Percentiles rank a stretch among this genome's conserved stretches.
Conservation (phyloP, 2,113 vertebrate species). For the Uropsilus gracilis region DNA sequence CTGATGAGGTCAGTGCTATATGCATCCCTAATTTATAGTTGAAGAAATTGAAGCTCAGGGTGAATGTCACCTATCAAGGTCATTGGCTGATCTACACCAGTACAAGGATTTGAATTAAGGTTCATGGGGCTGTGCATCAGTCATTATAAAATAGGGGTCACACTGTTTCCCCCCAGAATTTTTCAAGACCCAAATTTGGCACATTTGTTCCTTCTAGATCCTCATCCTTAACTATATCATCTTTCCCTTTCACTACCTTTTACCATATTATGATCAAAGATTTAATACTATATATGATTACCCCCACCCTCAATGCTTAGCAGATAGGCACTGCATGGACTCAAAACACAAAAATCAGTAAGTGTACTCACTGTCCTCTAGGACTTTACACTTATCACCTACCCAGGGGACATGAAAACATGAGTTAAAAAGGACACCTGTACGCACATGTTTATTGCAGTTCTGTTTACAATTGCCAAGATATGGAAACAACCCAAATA, state of each 20-base stretch:
- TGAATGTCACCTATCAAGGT: background rate
- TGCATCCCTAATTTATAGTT: background rate
- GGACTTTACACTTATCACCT: background rate
- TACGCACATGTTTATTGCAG: too few relatives aligned
- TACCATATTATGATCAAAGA: background rate
- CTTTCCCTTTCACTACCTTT: background rate
- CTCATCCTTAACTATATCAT: background rate
- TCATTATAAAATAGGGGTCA: rapidly evolving
- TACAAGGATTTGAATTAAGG: background rate
- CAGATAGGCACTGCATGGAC: background rate
- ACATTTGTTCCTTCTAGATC: background rate
- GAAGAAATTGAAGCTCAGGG: background rate
- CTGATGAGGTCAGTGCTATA: background rate
- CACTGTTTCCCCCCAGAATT: background rate
- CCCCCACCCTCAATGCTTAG: background rate
- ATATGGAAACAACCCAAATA: too few relatives aligned
- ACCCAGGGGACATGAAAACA: too few relatives aligned
- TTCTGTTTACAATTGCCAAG: too few relatives aligned
- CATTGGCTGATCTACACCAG: background rate
- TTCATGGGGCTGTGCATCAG: background rate
- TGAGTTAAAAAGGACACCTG: too few relatives aligned
- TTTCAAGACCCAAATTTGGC: rapidly evolving
- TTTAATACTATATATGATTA: background rate
- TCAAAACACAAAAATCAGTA: background rate
- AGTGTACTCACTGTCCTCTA: background rate